These are phyloP conservation scores for Macrobrachium rosenbergii DNA, from an alignment of 1,140 invertebrate species.

Conservation along the genomic window DNA sequence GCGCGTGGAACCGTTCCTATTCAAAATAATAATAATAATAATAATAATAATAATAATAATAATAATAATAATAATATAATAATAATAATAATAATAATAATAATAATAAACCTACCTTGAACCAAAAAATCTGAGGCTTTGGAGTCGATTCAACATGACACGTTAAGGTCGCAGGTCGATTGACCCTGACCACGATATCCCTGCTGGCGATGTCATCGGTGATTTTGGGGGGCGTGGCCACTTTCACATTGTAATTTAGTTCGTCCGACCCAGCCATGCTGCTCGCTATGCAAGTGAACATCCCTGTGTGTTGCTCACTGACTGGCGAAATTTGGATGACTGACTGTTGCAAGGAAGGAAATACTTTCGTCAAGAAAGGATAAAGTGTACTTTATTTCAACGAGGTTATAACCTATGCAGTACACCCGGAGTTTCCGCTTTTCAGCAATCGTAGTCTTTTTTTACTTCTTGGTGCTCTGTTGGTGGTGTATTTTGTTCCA, in stretches of 20 bases:
- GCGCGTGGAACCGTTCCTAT: too few species aligned
- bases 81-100: background rate
- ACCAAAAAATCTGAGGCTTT: conserved; percentile 49
- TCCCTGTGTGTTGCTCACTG: conserved; percentile 68
- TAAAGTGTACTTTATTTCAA: background rate
- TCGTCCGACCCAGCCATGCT: conserved; percentile 67
- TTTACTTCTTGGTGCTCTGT: too few species aligned
- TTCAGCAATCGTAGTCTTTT: too few species aligned
- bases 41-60: background rate
- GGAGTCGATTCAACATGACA: conserved; percentile 39
- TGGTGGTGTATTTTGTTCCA: too few species aligned
- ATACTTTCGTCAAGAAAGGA: background rate
- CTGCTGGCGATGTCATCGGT: conserved; percentile 4
- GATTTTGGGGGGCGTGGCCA: conserved; percentile 28
- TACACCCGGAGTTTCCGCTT: too few species aligned
- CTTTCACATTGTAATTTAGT: conserved; percentile 7
- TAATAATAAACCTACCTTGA: conserved; percentile 31
- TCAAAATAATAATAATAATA: too few species aligned
- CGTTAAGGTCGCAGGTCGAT: conserved; percentile 40
- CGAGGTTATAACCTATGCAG: too few species aligned
- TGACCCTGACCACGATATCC: conserved; percentile 19
- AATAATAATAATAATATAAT: background rate
- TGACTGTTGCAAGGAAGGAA: conserved; percentile 13
- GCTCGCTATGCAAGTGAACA: conserved; percentile 72
- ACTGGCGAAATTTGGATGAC: conserved; percentile 10